Base-by-base conservation (phyloP, 2,797 vertebrate species). In the Stomatorhinus walkeri region DNA sequence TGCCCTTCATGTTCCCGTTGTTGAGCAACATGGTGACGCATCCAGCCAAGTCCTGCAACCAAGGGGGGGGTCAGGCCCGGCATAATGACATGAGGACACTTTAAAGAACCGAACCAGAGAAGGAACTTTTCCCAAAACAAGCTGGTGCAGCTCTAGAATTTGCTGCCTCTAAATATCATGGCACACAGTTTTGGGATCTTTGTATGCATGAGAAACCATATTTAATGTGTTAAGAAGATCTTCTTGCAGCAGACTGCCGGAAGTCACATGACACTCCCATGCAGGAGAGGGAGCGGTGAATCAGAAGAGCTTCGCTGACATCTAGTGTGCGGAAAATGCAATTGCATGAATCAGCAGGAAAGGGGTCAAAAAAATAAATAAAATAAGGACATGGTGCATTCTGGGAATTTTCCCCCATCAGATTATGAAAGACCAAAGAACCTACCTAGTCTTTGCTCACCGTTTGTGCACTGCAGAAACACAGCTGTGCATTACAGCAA, bases 1-100 rank as follows among this genome's bases (percentile, higher is more conserved):
- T 96, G 99, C 98, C 98, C 98, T 99, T 99, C 98, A 99, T 99
- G 92, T 95, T 95, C 86, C 97, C 97, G 88, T 99, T 98, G 3
- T 99, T 98, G 95, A 99, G 97, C 94, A 99, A 94, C 4, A 98
- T 99, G 91, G 98, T 97, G 93, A 97, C 97, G 93, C 98, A 99
- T 90, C 98, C 98, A 81, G 98, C 98, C 16, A 10, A 97, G 92
- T 93, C 98, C 98, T 99, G 96, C 92, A 97, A 12, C 68, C 32
- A 88, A 96, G 40, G 14, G 24, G 48, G 2, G 85, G 5, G 89
- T 54, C 52, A 36, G 76, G 81, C 89, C 2, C 43, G 12, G 43
- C 2, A 32, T 4, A n/a, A 28, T 28, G 24, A 86, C 24, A 54
- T 16, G 8, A 14, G 22, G 51, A 6, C 85, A 59, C 72, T 46